Base-by-base conservation (phyloP, 1,140 invertebrate species). In the Dendrolimus kikuchii region DNA sequence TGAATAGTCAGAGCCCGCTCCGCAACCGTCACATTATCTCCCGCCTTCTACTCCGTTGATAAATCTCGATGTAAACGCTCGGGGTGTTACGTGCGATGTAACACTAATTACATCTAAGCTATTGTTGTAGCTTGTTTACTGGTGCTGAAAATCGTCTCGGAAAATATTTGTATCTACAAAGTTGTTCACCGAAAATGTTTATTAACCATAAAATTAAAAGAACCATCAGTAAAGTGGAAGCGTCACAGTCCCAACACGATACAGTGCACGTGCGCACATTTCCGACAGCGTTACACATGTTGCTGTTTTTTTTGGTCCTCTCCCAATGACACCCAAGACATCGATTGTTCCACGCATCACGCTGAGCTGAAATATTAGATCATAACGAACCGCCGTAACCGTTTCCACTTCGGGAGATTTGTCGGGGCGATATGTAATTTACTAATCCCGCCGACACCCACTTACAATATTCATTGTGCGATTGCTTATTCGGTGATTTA, bases 291-390 rank as follows among this genome's bases (percentile, higher is more conserved):
- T 61, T 41, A 67, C 77, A 82, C 70, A 71, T 82, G 75, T 78
- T 77, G 62, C 47, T 50, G 39, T 23, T 60, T 63, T 68, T 73
- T 77, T 77, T 71, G 73, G 67, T 48, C 59, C 47, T 68, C 48
- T 60, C 59, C 23, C 55, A 59, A 53, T 63, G 72, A 73, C 71
- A 74, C 59, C 71, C 62, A 74, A 71, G 65, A 70, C 72, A 66
- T 71, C 61, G 68, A 73, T 80, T 77, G 71, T 73, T 68, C 64
- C 65, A 71, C 54, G 49, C 62, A 51, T 66, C 66, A 68, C 71
- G 66, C 72, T 81, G 72, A 59, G 64, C 64, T 74, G 72, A 73
- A 78, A 75, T 66, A 74, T 76, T 76, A 77, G 62, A 69, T 64
- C 55, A 23, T 23, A 51, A 49, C 43, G 52, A 39, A 47, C 9